A percentile compares a stretch with the other conserved stretches of the same genome.
Conservation (phyloP, 2,888 invertebrate species). For the Lithophane socia region DNA sequence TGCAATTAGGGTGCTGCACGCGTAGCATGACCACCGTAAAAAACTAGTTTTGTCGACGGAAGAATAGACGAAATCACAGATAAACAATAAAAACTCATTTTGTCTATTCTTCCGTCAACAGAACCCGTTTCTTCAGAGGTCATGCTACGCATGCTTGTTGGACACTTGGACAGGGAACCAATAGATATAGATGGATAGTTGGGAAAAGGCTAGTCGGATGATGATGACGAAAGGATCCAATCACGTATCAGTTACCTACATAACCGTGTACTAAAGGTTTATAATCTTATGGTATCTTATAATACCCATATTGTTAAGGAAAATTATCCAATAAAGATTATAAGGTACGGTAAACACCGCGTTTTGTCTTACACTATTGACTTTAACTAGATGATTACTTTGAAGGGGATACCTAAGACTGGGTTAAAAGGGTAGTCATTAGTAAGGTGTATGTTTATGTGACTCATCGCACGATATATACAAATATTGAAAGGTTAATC, state of each 20-base stretch:
- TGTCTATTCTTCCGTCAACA: too few species aligned
- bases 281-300: not conserved
- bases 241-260: not conserved
- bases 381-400: constrained; percentile 35
- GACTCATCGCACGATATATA: constrained; percentile 13
- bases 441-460: constrained; percentile 22
- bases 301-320: constrained; percentile 9
- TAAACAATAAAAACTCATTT: too few species aligned
- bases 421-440: constrained; percentile 19
- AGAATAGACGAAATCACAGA: too few species aligned
- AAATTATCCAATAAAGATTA: constrained; percentile 34
- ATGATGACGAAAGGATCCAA: not conserved
- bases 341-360: constrained; percentile 5
- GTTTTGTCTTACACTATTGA: constrained; percentile 41
- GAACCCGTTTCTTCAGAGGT: too few species aligned
- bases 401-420: constrained; percentile 15
- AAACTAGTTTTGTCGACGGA: too few species aligned
- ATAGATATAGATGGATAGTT: not conserved
- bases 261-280: too few species aligned
- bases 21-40: too few species aligned
- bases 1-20: too few species aligned
- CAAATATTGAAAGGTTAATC: constrained; percentile 26
- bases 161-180: too few species aligned
- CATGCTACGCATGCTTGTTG: too few species aligned
- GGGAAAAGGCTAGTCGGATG: not conserved